Conservation (phyloP, 2,888 invertebrate genomes). For the Cerceris rybyensis region DNA sequence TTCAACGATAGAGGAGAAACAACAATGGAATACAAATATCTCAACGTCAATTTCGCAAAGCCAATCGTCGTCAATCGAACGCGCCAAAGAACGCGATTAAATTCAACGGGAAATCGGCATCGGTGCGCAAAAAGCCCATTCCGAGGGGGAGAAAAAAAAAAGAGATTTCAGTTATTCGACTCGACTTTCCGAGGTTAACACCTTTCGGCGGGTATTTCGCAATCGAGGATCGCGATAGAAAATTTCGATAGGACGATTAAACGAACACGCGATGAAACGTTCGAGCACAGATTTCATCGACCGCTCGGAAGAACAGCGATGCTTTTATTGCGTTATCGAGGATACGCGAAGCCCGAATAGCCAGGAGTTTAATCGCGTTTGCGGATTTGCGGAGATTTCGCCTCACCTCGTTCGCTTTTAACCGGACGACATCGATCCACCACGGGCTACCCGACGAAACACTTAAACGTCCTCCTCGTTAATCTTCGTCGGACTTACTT, state of each 20-base stretch:
- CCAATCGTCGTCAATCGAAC: too few relatives aligned
- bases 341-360: constrained; percentile 1
- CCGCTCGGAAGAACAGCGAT: background rate
- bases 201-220: background rate
- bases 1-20: too few relatives aligned
- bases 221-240: background rate
- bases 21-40: too few relatives aligned
- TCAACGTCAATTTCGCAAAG: too few relatives aligned
- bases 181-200: background rate
- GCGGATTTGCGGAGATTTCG: constrained; percentile 13
- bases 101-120: too few relatives aligned
- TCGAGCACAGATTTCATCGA: background rate
- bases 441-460: constrained; percentile 9
- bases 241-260: background rate
- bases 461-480: constrained; percentile 2
- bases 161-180: too few relatives aligned
- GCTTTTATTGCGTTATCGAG: constrained; percentile 17
- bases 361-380: constrained; percentile 26
- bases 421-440: constrained; percentile 2
- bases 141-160: too few relatives aligned
- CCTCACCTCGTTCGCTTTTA: constrained; percentile 13
- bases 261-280: background rate
- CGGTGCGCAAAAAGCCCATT: too few relatives aligned
- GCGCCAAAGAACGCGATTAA: too few relatives aligned
- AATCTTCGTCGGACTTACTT: background rate